These are phyloP conservation scores for Goniozus legneri DNA, from an alignment of 1,140 invertebrate genomes.

Conservation along the genomic window DNA sequence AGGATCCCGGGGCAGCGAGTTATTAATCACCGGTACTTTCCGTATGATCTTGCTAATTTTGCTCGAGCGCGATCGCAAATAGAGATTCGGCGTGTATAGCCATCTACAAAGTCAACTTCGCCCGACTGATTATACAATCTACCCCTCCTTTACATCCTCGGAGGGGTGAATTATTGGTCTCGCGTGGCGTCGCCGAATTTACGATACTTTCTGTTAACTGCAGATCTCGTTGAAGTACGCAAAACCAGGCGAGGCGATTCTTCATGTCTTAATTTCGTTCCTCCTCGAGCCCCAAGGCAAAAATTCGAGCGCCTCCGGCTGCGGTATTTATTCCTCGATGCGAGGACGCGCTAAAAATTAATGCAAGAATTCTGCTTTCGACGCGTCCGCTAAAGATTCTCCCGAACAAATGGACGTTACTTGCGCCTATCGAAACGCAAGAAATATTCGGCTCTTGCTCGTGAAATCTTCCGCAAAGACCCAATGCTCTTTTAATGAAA, in stretches of 20 bases:
- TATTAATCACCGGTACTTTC: no score
- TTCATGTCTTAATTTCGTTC: not conserved
- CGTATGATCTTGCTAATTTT: no score
- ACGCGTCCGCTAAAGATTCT: constrained; percentile 8
- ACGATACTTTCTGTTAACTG: constrained; percentile 18
- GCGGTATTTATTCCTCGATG: no score
- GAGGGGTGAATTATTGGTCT: constrained; percentile 10
- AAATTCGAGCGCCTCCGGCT: not conserved
- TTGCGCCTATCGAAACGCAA: constrained; percentile 16
- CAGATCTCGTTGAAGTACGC: constrained; percentile 12
- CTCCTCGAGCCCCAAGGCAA: no score
- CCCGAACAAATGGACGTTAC: no score
- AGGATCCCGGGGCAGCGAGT: no score
- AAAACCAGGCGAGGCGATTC: constrained; percentile 8
- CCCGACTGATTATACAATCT: constrained; percentile 20
- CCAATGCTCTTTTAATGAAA: no score
- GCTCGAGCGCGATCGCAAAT: no score
- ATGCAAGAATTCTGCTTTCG: not conserved
- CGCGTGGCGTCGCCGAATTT: constrained; percentile 7
- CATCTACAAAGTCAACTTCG: constrained; percentile 15
- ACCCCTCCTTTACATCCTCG: constrained; percentile 3
- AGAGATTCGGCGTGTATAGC: no score
- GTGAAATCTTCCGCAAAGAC: no score
- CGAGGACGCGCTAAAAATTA: not conserved
- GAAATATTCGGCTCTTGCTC: no score